phyloP scores from a whole-genome alignment of 2,888 invertebrate genomes.

The Platycheirus rosarum region DNA sequence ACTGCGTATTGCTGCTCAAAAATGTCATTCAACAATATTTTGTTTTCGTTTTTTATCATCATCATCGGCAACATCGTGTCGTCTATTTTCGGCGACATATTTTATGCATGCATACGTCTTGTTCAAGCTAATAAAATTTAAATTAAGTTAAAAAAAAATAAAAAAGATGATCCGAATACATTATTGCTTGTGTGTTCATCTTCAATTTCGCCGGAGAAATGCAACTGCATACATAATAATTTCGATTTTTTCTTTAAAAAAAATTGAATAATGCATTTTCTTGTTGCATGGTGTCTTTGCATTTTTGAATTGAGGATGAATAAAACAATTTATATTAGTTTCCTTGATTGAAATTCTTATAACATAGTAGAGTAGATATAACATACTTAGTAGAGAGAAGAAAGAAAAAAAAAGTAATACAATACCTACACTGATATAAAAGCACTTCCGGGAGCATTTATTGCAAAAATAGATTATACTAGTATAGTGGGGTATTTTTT shows the following conservation, averaged over 20 bases:
- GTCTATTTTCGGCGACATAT: constrained; percentile 13
- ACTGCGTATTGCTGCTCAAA: too few species aligned
- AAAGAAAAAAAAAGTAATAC: not conserved
- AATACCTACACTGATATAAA: not conserved
- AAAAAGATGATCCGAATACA: not conserved
- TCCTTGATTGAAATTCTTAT: constrained; percentile 59
- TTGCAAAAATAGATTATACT: constrained; percentile 23
- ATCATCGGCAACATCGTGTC: not conserved
- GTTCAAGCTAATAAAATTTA: not conserved
- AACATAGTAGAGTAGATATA: too few species aligned
- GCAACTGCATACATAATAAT: constrained; percentile 35
- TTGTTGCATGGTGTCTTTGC: constrained; percentile 26
- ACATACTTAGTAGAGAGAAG: too few species aligned
- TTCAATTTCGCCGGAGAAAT: constrained; percentile 22
- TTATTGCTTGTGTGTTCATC: constrained; percentile 11
- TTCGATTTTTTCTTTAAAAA: not conserved
- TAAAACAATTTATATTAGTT: constrained; percentile 66
- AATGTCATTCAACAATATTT: too few species aligned
- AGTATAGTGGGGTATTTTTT: constrained; percentile 3
- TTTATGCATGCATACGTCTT: not conserved
- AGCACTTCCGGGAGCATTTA: constrained; percentile 24
- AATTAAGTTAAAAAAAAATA: not conserved
- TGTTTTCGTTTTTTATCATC: too few species aligned
- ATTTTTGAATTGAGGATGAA: constrained; percentile 38
- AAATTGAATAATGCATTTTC: constrained; percentile 27